A percentile compares a stretch with the other conserved stretches of the same genome.
phyloP scores from a whole-genome alignment of 1,140 invertebrate species.

The Lepeophtheirus salmonis region DNA sequence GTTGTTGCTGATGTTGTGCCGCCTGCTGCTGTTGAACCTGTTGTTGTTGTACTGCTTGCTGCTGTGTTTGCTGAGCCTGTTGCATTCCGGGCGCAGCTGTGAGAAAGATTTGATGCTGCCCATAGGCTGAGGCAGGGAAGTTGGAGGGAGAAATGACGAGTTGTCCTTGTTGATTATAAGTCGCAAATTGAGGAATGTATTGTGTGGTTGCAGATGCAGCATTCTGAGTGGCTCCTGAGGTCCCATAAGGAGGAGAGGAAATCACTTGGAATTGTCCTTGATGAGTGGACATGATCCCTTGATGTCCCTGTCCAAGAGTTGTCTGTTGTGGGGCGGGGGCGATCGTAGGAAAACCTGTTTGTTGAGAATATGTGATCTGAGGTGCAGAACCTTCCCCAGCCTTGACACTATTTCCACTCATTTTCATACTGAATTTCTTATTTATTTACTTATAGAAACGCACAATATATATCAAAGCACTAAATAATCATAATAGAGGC shows the following conservation, averaged over 20 bases:
- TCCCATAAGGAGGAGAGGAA: background rate
- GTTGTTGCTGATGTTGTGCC: background rate
- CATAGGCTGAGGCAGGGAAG: background rate
- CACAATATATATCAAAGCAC: too few relatives aligned
- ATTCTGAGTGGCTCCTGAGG: background rate
- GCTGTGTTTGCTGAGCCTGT: background rate
- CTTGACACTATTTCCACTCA: background rate
- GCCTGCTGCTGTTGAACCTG: background rate
- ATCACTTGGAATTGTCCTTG: background rate
- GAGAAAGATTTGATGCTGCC: constrained; percentile 2
- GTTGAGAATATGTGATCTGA: background rate
- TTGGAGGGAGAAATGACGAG: background rate
- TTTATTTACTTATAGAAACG: too few relatives aligned
- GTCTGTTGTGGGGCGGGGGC: background rate
- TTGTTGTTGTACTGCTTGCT: background rate
- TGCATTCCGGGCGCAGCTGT: background rate
- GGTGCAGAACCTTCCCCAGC: background rate
- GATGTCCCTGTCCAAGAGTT: background rate
- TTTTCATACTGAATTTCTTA: background rate
- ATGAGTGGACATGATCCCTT: background rate
- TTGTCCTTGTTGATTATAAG: constrained; percentile 6
- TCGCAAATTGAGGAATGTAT: background rate
- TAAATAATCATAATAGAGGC: too few relatives aligned
- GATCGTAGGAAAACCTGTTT: background rate
- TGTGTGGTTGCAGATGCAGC: background rate